A percentile compares a stretch with the other conserved stretches of the same genome.
phyloP scores from a whole-genome alignment of 2,888 invertebrate species.

The Eilema depressum region DNA sequence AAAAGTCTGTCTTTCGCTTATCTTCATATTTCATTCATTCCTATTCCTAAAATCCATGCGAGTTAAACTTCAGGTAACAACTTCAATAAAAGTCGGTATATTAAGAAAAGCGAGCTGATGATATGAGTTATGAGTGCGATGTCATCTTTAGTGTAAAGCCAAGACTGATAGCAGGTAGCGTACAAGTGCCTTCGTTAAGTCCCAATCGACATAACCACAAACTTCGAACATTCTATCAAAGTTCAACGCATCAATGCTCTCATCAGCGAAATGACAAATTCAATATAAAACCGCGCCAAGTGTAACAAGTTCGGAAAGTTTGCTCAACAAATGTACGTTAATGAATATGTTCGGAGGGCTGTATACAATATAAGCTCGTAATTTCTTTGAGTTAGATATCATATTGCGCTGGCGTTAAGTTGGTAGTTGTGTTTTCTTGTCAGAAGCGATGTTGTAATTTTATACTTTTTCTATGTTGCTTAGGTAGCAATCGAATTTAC shows the following conservation, averaged over 20 bases:
- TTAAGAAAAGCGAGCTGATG: background rate
- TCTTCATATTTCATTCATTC: too few species aligned
- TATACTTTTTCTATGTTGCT: background rate
- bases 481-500: too few species aligned
- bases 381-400: background rate
- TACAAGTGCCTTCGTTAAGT: slow-evolving; percentile 10
- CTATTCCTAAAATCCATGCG: too few species aligned
- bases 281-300: slow-evolving; percentile 40
- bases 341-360: slow-evolving; percentile 28
- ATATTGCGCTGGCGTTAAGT: background rate
- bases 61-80: background rate
- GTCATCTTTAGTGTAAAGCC: background rate
- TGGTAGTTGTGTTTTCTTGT: background rate
- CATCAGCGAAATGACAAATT: slow-evolving; percentile 50
- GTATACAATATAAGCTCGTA: background rate
- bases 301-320: slow-evolving; percentile 43
- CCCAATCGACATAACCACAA: slow-evolving; percentile 15
- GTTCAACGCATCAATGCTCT: slow-evolving; percentile 37
- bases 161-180: background rate
- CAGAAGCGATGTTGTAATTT: background rate
- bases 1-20: too few species aligned
- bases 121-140: background rate
- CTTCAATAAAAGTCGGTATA: background rate
- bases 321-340: slow-evolving; percentile 24
- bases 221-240: slow-evolving; percentile 28